phyloP scores from a whole-genome alignment of 2,888 invertebrate genomes.

The Temnothorax unifasciatus region DNA sequence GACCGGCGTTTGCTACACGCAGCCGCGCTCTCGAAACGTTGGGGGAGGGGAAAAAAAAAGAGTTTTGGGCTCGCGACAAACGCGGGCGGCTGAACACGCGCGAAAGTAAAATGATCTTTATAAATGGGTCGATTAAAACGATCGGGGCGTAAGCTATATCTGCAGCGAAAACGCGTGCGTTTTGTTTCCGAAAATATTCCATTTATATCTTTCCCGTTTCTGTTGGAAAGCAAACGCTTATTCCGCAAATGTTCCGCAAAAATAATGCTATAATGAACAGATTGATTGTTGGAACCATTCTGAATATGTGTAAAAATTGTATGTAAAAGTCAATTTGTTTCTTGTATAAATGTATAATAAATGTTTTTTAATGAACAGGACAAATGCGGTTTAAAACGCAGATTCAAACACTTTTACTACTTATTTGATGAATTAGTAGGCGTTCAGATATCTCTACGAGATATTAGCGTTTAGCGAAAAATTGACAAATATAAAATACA shows the following conservation, averaged over 20 bases:
- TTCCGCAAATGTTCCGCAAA: not conserved
- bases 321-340: not conserved
- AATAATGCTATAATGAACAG: not conserved
- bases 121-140: conserved; percentile 49
- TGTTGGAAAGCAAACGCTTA: not conserved
- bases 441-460: not conserved
- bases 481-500: not conserved
- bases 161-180: not conserved
- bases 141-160: conserved; percentile 36
- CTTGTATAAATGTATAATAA: not conserved
- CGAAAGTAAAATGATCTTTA: conserved; percentile 55
- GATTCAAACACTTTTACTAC: not conserved
- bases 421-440: not conserved
- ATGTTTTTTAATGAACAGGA: not conserved
- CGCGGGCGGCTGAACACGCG: conserved; percentile 31
- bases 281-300: not conserved
- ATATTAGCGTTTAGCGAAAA: not conserved
- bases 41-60: conserved; percentile 8
- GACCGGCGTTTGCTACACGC: conserved; percentile 67
- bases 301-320: not conserved
- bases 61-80: conserved; percentile 42
- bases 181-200: conserved; percentile 37
- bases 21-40: conserved; percentile 61
- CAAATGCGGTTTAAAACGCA: not conserved
- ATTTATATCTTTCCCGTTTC: not conserved